These are phyloP conservation scores for Drosophila testacea DNA, from an alignment of 2,888 invertebrate genomes.

Conservation along the genomic window DNA sequence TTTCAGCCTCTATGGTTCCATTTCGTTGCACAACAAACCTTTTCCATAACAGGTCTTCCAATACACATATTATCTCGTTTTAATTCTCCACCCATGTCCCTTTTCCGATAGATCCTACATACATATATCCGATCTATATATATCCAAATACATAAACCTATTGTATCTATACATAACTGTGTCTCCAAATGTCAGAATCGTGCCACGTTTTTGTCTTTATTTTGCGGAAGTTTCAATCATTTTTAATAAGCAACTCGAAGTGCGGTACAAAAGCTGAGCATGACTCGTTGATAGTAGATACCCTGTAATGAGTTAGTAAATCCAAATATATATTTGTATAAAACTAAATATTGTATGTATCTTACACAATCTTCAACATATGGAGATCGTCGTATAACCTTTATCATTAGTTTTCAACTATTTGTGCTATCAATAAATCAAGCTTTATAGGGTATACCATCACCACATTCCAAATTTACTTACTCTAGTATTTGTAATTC, in stretches of 20 bases:
- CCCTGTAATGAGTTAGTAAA: no score
- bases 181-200: conserved; percentile 12
- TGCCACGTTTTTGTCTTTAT: conserved; percentile 7
- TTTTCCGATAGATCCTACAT: conserved; percentile 12
- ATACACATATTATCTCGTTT: neutral
- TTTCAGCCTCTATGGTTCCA: neutral
- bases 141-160: neutral
- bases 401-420: neutral
- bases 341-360: no score
- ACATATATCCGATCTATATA: conserved; percentile 19
- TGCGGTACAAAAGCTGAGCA: no score
- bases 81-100: neutral
- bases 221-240: conserved; percentile 73
- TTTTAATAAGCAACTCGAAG: conserved; percentile 58
- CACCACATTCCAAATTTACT: neutral
- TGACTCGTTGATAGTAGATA: conserved; percentile 4
- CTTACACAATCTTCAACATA: neutral
- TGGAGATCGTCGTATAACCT: neutral
- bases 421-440: no score
- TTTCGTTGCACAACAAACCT: neutral
- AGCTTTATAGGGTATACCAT: neutral
- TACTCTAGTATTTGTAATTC: neutral
- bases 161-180: neutral
- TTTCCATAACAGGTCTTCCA: conserved; percentile 6
- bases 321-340: no score